Conservation (phyloP, 2,113 vertebrate genomes). For the Lates calcarifer region DNA sequence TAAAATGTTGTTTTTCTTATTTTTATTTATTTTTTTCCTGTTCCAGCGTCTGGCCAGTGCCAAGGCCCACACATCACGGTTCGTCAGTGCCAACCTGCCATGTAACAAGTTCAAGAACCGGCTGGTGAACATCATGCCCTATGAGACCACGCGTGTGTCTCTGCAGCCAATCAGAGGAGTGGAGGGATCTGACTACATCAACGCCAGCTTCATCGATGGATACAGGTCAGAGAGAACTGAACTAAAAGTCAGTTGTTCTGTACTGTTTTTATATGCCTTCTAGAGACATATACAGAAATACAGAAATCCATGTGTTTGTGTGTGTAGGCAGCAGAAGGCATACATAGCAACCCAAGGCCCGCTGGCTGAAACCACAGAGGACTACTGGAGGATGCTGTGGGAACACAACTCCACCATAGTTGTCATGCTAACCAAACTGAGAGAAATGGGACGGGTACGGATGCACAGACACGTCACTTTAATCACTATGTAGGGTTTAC, state of each 20-base stretch:
- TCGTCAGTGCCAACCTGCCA: slow-evolving; percentile 99
- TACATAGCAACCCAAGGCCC: slow-evolving; percentile 98
- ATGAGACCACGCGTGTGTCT: slow-evolving; percentile 96
- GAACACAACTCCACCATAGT: slow-evolving; percentile 99
- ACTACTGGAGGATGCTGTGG: slow-evolving; percentile 99
- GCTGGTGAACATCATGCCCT: slow-evolving; percentile 99
- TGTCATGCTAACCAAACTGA: slow-evolving; percentile 98
- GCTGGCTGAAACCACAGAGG: slow-evolving; percentile 97
- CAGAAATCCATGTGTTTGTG: slow-evolving; percentile 28
- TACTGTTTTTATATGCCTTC: background rate
- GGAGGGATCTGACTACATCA: slow-evolving; percentile 98
- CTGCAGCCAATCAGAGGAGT: slow-evolving; percentile 98
- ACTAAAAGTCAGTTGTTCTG: background rate
- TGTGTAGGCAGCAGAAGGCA: slow-evolving; percentile 93
- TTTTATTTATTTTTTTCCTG: slow-evolving; percentile 2
- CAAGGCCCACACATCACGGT: slow-evolving; percentile 98
- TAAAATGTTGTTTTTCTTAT: slow-evolving; percentile 19
- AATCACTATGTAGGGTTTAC: background rate
- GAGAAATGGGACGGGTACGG: slow-evolving; percentile 98
- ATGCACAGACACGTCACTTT: slow-evolving; percentile 4
- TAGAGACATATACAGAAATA: too few species aligned
- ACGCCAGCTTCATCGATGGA: slow-evolving; percentile 98
- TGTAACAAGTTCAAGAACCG: slow-evolving; percentile 99
- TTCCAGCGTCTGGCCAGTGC: slow-evolving; percentile 94
- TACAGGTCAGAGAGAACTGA: slow-evolving; percentile 88